Base-by-base conservation (phyloP, 2,113 vertebrate species). In the Cephalophus harveyi region DNA sequence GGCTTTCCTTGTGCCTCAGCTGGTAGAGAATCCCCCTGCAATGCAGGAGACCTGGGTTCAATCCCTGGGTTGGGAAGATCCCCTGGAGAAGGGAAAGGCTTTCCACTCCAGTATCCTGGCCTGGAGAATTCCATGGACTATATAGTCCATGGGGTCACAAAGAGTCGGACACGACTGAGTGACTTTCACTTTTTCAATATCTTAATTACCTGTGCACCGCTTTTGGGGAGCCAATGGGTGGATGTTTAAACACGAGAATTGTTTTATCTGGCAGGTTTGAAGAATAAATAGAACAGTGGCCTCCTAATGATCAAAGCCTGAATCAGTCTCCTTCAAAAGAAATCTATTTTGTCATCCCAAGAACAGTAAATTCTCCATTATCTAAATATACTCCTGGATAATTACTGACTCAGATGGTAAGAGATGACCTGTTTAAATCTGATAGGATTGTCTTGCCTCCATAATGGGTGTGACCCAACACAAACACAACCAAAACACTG, bases 81-180 rank as follows among this genome's bases (percentile, higher is more conserved):
- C 0, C n/a, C 19, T 23, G 67, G n/a, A 23, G 67, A 71, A 40
- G n/a, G 67, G 67, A 71, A 36, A 71, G 67, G n/a, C 67, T 71
- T 3, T n/a, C 10, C 67, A 71, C n/a, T 71, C 5, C 5, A 12
- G n/a, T 40, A 2, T 12, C 40, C 67, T 71, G n/a, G 67, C 67
- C 67, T 71, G 19, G n/a, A 71, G 67, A 71, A 6, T 23, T 11
- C n/a, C 67, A 12, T 36, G n/a, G n/a, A 17, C 62, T 17, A 0
- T 17, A 64, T 2, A 71, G n/a, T 40, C 67, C 67, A 71, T 12
- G 67, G 19, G n/a, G 67, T 71, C 19, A 1, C 67, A 23, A 71
- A 40, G 67, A 71, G 67, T 71, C 1, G 0, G n/a, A 23, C 19
- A 11, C 5, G 1, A 71, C n/a, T 11, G 5, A 71, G 67, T 0